Percentiles rank a stretch among this genome's conserved stretches.
Conservation (phyloP, 92 coral and sea anemone genomes). For the Desmophyllum pertusum region DNA sequence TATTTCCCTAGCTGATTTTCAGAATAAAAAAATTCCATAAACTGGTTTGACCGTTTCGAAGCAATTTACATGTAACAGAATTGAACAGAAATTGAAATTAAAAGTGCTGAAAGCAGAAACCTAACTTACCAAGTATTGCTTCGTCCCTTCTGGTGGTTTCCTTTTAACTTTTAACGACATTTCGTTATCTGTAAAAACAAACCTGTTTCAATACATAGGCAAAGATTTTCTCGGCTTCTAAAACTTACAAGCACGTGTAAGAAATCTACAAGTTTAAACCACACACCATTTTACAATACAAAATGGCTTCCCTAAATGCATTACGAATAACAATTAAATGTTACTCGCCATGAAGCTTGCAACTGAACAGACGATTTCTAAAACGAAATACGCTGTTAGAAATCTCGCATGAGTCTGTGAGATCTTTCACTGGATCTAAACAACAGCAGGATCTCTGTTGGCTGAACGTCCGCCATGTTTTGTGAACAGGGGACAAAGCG, state of each 20-base stretch:
- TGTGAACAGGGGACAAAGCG: not conserved
- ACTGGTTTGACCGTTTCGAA: too few relatives aligned
- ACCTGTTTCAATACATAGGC: not conserved
- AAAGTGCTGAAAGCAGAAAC: not conserved
- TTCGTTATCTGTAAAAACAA: slow-evolving; percentile 47
- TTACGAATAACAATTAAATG: not conserved
- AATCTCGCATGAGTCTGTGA: too few relatives aligned
- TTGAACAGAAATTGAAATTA: too few relatives aligned
- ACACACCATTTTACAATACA: not conserved
- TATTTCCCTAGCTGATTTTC: too few relatives aligned
- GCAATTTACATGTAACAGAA: too few relatives aligned
- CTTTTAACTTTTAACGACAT: slow-evolving; percentile 60
- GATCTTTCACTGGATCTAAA: not conserved
- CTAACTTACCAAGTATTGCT: slow-evolving; percentile 70
- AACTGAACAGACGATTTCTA: not conserved
- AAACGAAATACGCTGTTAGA: not conserved
- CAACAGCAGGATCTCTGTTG: not conserved
- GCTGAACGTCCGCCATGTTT: slow-evolving; percentile 2
- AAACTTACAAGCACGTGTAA: not conserved
- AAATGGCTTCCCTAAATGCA: slow-evolving; percentile 6
- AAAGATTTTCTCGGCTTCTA: not conserved
- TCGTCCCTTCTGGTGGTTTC: slow-evolving; percentile 68
- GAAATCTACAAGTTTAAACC: not conserved
- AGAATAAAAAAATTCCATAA: too few relatives aligned
- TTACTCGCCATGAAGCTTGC: slow-evolving; percentile 18